phyloP scores from a whole-genome alignment of 1,140 invertebrate genomes.

The Lordiphosa clarofinis region DNA sequence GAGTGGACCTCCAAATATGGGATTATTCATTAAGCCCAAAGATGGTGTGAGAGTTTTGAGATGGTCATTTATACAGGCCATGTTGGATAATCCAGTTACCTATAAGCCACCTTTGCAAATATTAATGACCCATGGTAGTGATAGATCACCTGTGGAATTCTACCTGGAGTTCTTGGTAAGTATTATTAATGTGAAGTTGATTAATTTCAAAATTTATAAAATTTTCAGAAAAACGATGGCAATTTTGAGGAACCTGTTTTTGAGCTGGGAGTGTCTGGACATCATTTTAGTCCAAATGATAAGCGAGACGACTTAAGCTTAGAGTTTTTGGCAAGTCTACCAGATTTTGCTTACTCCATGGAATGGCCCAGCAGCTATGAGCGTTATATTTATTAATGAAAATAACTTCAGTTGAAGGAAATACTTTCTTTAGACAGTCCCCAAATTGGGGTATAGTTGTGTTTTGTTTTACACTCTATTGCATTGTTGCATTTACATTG shows the following conservation, averaged over 20 bases:
- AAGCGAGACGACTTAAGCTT: slow-evolving; percentile 20
- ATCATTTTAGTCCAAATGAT: slow-evolving; percentile 28
- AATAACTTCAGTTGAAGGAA: too few relatives aligned
- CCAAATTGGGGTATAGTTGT: too few relatives aligned
- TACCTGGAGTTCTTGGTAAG: slow-evolving; percentile 79
- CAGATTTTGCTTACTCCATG: slow-evolving; percentile 32
- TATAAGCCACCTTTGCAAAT: slow-evolving; percentile 27
- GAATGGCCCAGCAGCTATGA: slow-evolving; percentile 45
- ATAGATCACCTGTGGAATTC: slow-evolving; percentile 27
- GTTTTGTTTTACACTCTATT: not conserved
- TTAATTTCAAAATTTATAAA: too few relatives aligned
- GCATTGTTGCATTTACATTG: slow-evolving; percentile 33
- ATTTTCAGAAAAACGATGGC: slow-evolving; percentile 80
- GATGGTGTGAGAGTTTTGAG: slow-evolving; percentile 79
- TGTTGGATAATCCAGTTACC: slow-evolving; percentile 57
- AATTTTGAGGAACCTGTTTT: slow-evolving; percentile 53
- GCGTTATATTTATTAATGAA: slow-evolving; percentile 40
- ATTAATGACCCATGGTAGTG: slow-evolving; percentile 80
- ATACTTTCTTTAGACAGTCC: too few relatives aligned
- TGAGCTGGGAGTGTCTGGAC: slow-evolving; percentile 35
- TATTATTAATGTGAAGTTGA: not conserved
- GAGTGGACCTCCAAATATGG: slow-evolving; percentile 86
- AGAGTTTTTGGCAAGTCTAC: slow-evolving; percentile 28
- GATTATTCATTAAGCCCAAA: slow-evolving; percentile 84
- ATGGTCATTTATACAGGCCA: slow-evolving; percentile 83